Conservation (phyloP, 2,797 vertebrate species). For the Zonotrichia albicollis region DNA sequence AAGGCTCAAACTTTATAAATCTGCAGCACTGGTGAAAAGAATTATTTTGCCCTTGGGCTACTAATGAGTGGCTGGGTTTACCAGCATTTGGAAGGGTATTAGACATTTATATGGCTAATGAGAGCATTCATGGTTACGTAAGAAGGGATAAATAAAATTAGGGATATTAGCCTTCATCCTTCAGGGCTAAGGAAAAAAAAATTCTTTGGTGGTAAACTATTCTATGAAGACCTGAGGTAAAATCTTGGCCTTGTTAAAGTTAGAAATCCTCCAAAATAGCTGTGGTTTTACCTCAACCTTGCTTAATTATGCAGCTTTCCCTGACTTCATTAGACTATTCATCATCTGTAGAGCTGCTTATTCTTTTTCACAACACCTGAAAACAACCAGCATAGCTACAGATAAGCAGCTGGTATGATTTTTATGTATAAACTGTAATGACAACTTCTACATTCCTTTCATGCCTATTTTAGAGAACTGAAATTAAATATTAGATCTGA, state of each 20-base stretch:
- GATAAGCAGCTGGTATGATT: neutral
- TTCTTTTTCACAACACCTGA: neutral
- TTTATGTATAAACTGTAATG: neutral
- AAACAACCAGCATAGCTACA: neutral
- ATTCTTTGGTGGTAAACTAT: neutral
- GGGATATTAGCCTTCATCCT: conserved; percentile 1
- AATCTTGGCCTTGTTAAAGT: conserved; percentile 44
- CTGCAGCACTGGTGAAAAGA: neutral
- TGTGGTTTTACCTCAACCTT: neutral
- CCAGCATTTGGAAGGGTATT: conserved; percentile 28
- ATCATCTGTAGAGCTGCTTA: neutral
- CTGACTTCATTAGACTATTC: neutral
- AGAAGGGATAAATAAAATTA: conserved; percentile 56
- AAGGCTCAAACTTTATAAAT: conserved; percentile 1
- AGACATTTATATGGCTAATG: conserved; percentile 25
- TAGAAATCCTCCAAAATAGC: conserved; percentile 15
- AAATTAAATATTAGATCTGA: neutral
- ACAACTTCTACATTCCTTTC: neutral
- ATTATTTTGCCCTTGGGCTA: conserved; percentile 34
- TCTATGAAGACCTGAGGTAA: conserved; percentile 35
- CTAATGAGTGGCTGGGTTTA: conserved; percentile 1
- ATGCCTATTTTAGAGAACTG: neutral
- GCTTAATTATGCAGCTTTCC: conserved; percentile 10
- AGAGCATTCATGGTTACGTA: conserved; percentile 15
- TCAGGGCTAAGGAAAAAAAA: neutral